Evolutionary conservation across 2,797 vertebrate species (phyloP).

Genomic region (Furcifer pardalis): DNA sequence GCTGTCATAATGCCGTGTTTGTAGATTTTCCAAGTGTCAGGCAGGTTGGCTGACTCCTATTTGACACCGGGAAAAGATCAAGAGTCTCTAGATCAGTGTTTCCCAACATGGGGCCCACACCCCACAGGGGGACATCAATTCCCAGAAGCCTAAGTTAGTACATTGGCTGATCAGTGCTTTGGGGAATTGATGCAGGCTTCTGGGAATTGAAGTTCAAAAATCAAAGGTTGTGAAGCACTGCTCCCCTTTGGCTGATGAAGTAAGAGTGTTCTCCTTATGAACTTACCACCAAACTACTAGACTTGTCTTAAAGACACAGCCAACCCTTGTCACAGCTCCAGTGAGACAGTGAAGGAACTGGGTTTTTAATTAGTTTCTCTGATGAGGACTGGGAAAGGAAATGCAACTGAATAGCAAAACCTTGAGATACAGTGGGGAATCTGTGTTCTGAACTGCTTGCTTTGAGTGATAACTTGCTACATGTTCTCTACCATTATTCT

Average conservation of each 20-base stretch:
- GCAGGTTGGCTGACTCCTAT: too few relatives aligned
- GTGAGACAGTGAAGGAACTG: not conserved
- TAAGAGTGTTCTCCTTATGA: not conserved
- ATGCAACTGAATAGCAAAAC: not conserved
- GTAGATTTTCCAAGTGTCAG: not conserved
- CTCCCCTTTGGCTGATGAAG: not conserved
- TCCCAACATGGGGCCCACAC: too few relatives aligned
- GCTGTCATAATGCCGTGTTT: not conserved
- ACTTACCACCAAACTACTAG: not conserved
- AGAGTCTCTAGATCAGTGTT: too few relatives aligned
- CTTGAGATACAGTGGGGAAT: not conserved
- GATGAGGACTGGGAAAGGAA: not conserved
- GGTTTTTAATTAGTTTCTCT: not conserved
- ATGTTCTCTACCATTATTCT: too few relatives aligned
- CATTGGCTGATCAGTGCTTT: too few relatives aligned
- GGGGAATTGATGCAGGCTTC: too few relatives aligned
- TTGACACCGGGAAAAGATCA: not conserved
- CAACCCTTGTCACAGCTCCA: not conserved
- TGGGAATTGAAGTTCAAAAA: too few relatives aligned
- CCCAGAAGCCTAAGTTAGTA: too few relatives aligned
- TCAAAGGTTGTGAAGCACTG: too few relatives aligned
- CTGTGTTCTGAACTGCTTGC: slow-evolving; percentile 32
- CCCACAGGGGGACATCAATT: too few relatives aligned
- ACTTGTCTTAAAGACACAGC: not conserved
- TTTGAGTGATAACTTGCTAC: slow-evolving; percentile 32